Conservation (phyloP, 2,113 vertebrate species). For the Psilopsiagon aurifrons region DNA sequence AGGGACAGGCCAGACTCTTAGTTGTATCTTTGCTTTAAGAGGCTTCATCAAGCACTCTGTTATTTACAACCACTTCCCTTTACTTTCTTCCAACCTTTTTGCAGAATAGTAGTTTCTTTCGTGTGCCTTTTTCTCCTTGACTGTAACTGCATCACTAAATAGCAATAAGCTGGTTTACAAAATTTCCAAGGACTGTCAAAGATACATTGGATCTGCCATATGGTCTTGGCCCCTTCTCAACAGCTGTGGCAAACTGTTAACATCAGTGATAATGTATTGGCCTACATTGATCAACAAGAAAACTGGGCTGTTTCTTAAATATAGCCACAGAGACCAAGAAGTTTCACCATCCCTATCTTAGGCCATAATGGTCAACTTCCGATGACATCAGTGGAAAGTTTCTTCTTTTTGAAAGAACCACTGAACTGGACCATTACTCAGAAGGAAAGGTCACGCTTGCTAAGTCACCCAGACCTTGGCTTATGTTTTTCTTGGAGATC, state of each 20-base stretch:
- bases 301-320: background rate
- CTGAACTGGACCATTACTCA: constrained; percentile 15
- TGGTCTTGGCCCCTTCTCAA: background rate
- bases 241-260: background rate
- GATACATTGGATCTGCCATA: background rate
- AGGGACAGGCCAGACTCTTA: background rate
- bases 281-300: background rate
- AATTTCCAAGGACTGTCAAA: background rate
- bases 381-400: constrained; percentile 22
- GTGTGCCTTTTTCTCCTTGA: background rate
- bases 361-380: background rate
- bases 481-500: constrained; percentile 3
- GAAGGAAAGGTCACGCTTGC: background rate
- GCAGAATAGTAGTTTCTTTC: background rate
- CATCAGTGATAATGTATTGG: background rate
- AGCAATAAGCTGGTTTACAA: background rate
- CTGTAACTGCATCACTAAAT: background rate
- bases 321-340: background rate
- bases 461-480: background rate
- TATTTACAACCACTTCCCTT: background rate
- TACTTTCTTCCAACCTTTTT: background rate
- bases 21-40: background rate
- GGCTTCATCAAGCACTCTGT: background rate
- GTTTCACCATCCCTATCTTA: background rate
- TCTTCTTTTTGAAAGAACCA: constrained; percentile 6